Percentiles rank a stretch among this genome's conserved stretches.
Conservation (phyloP, 2,888 invertebrate genomes). For the Mythimna loreyi region DNA sequence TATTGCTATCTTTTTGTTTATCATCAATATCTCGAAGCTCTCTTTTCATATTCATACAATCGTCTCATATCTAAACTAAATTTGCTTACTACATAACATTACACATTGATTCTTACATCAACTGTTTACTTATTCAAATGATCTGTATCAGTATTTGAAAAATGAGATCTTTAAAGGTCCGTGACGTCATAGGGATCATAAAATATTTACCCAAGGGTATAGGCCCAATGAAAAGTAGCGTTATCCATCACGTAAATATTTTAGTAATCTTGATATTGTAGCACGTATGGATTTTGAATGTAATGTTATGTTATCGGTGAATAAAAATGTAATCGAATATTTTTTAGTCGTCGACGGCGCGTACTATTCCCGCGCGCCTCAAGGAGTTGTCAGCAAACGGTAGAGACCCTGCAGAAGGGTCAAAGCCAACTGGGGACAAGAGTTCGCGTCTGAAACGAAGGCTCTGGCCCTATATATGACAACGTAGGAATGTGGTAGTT, state of each 20-base stretch:
- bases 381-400: too few species aligned
- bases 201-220: constrained; percentile 62
- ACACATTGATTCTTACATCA: constrained; percentile 35
- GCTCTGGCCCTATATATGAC: too few species aligned
- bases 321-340: not conserved
- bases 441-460: too few species aligned
- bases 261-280: constrained; percentile 52
- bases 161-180: constrained; percentile 50
- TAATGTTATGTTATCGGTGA: constrained; percentile 24
- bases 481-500: too few species aligned
- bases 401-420: too few species aligned
- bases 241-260: constrained; percentile 63
- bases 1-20: not conserved
- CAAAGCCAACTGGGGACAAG: too few species aligned
- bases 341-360: too few species aligned
- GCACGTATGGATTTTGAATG: constrained; percentile 38
- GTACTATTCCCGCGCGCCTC: too few species aligned
- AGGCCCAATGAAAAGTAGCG: constrained; percentile 50
- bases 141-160: constrained; percentile 52
- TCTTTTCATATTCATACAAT: not conserved
- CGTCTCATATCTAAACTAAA: constrained; percentile 11
- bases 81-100: constrained; percentile 13
- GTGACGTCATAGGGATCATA: constrained; percentile 56
- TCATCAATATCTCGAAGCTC: not conserved
- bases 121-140: constrained; percentile 58